Conservation (phyloP, 2,113 vertebrate genomes). For the Sinosuthora webbiana region DNA sequence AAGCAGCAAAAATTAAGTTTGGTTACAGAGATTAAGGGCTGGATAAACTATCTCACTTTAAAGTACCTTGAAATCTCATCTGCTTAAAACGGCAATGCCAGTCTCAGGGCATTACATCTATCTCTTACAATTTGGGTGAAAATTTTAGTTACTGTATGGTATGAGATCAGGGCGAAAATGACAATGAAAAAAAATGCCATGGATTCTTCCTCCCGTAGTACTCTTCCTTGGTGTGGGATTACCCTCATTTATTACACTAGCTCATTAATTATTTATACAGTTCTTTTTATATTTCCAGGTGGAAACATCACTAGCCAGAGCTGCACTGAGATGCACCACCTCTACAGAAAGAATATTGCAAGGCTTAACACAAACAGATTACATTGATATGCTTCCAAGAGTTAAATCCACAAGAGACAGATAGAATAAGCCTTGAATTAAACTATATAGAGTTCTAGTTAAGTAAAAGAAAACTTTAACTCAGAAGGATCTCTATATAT, state of each 20-base stretch:
- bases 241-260: neutral
- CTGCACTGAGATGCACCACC: neutral
- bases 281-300: neutral
- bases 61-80: neutral
- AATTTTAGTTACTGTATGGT: neutral
- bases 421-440: neutral
- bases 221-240: neutral
- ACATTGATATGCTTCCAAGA: neutral
- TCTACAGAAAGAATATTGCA: neutral
- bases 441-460: neutral
- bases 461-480: neutral
- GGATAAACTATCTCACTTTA: neutral
- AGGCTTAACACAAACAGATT: neutral
- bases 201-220: neutral
- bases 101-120: neutral
- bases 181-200: neutral
- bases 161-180: neutral
- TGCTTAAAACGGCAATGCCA: constrained; percentile 3
- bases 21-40: neutral
- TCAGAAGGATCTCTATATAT: neutral
- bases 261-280: neutral
- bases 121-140: neutral
- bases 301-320: neutral
- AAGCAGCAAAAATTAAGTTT: neutral
- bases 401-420: neutral